Base-by-base conservation (phyloP, 2,888 invertebrate genomes). In the Aporophyla nigra region DNA sequence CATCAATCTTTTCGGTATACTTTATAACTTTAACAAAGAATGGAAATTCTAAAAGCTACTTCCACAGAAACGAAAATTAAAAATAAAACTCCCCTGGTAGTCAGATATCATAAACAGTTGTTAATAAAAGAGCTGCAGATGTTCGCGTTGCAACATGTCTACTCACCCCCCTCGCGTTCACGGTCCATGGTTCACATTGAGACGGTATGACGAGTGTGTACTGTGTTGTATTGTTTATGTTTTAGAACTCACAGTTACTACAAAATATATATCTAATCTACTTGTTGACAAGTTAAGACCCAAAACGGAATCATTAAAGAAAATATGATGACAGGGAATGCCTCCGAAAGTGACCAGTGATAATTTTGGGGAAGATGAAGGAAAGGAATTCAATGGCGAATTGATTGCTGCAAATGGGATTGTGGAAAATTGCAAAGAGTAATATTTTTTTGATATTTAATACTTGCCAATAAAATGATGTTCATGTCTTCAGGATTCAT, bases 111-210 rank as follows among this genome's bases (percentile, higher is more conserved):
- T 89, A 85, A 90, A 87, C 80, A 73, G 71, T 75, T 81, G 86
- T 86, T 90, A 90, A 90, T 90, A 90, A 89, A 87, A 88, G 85
- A 80, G 84, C 82, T 88, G 88, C 89, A 88, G 88, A 87, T 87
- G 89, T 84, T 83, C 56, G 58, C 85, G 76, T 62, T 81, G 82
- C 78, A 75, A 81, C 82, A 74, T 82, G 88, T 83, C 77, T 82
- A 74, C 71, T 51, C 69, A 76, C 68, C 88, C 86, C 78, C 71
- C 80, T 78, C 68, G 80, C 59, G 80, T 84, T 82, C 87, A 87
- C 82, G 89, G 82, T 82, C 61, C 84, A 74, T 46, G 65, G 66
- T 80, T 43, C 81, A 69, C 83, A 74, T 78, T 74, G 86, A 85
- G 70, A 74, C 33, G 27, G 73, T 68, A 68, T 71, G 81, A 69